Conservation (phyloP, 2,888 invertebrate species). For the Euphydryas editha region DNA sequence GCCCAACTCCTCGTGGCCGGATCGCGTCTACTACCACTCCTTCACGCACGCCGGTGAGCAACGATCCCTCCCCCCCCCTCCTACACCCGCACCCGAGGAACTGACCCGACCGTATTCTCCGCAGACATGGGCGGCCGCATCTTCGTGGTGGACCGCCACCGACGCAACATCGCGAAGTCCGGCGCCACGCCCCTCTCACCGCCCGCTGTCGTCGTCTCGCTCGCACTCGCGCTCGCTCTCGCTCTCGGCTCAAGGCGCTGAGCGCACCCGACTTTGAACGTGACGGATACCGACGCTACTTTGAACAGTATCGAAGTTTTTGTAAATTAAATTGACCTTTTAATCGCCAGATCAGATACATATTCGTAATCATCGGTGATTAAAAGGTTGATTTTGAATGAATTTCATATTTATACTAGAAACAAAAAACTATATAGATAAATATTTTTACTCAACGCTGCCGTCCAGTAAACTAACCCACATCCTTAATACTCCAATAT, state of each 20-base stretch:
- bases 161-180: conserved; percentile 59
- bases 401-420: too few species aligned
- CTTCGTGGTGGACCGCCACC: conserved; percentile 92
- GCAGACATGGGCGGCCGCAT: conserved; percentile 95
- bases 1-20: conserved; percentile 96
- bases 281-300: too few species aligned
- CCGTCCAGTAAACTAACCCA: background rate
- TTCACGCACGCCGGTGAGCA: conserved; percentile 92
- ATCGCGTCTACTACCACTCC: conserved; percentile 95
- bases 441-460: conserved; percentile 8
- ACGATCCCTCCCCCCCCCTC: too few species aligned
- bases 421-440: too few species aligned
- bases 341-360: too few species aligned
- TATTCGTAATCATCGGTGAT: too few species aligned
- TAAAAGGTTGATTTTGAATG: too few species aligned
- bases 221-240: background rate
- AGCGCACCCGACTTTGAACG: background rate
- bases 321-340: too few species aligned
- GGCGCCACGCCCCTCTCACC: background rate
- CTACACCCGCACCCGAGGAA: too few species aligned
- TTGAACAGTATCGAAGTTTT: too few species aligned
- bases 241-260: background rate
- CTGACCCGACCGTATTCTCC: too few species aligned
- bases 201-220: background rate
- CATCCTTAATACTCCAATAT: background rate